Percentiles rank a stretch among this genome's conserved stretches.
Evolutionary conservation across 2,888 invertebrate species (phyloP).

Genomic region (Marronus borbonicus): DNA sequence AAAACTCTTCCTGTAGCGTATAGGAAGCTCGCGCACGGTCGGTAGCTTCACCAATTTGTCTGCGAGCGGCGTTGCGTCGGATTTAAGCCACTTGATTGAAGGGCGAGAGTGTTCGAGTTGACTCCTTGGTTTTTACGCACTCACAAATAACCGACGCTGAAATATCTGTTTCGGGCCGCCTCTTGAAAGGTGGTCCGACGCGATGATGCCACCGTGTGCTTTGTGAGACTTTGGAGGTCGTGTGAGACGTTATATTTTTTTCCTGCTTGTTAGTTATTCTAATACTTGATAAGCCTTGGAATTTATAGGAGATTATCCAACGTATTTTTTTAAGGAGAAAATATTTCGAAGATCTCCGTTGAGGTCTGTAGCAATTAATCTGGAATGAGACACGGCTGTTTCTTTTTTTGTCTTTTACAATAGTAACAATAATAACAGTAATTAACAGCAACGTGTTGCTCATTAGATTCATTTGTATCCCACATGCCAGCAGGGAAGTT

Average conservation of each 20-base stretch:
- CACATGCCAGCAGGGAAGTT: too few relatives aligned
- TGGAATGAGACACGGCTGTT: too few relatives aligned
- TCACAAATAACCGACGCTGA: conserved; percentile 67
- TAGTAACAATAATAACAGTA: too few relatives aligned
- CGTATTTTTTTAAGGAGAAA: too few relatives aligned
- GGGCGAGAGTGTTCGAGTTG: conserved; percentile 67
- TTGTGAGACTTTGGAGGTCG: conserved; percentile 2
- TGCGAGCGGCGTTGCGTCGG: conserved; percentile 65
- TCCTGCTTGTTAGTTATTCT: too few relatives aligned
- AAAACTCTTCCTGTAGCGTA: neutral
- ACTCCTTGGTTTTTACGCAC: conserved; percentile 59
- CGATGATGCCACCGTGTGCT: neutral
- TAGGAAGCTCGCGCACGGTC: neutral
- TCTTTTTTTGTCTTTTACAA: too few relatives aligned
- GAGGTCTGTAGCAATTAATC: too few relatives aligned
- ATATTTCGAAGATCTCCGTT: too few relatives aligned
- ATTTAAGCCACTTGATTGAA: conserved; percentile 67
- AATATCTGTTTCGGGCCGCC: conserved; percentile 60
- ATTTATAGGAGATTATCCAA: too few relatives aligned
- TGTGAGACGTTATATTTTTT: neutral
- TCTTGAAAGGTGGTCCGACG: conserved; percentile 60
- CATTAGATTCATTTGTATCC: too few relatives aligned
- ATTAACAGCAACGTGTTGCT: too few relatives aligned
- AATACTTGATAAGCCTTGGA: too few relatives aligned
- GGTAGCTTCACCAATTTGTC: conserved; percentile 65